Conservation (phyloP, 2,888 invertebrate genomes). For the Crepidodera aurea region DNA sequence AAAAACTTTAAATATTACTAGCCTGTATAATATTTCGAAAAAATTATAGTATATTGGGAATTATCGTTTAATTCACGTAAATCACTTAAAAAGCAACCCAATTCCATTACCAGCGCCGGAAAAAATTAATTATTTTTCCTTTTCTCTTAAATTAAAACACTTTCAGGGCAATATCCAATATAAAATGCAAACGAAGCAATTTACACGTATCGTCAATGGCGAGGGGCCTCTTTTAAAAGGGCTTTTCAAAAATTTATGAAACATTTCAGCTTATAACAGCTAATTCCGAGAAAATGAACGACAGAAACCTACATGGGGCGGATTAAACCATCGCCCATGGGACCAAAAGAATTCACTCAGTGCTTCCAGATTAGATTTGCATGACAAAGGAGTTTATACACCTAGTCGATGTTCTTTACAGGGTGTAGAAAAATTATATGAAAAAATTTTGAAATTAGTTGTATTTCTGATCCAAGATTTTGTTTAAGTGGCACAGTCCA, state of each 20-base stretch:
- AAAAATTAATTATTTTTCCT: conserved; percentile 20
- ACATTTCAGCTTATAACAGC: conserved; percentile 45
- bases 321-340: conserved; percentile 53
- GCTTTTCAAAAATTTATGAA: conserved; percentile 50
- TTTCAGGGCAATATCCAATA: conserved; percentile 38
- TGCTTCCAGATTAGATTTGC: conserved; percentile 50
- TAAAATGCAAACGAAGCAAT: conserved; percentile 51
- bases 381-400: conserved; percentile 52
- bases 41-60: too few relatives aligned
- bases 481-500: too few relatives aligned
- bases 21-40: too few relatives aligned
- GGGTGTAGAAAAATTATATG: too few relatives aligned
- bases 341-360: conserved; percentile 48
- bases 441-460: too few relatives aligned
- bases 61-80: background rate
- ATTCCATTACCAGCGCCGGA: background rate
- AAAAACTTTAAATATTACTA: too few relatives aligned
- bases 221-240: conserved; percentile 44
- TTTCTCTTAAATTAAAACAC: conserved; percentile 22
- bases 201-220: conserved; percentile 48
- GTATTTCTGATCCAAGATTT: too few relatives aligned
- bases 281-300: conserved; percentile 49
- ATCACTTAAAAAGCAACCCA: background rate
- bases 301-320: conserved; percentile 48
- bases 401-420: too few relatives aligned